Conservation (phyloP, 2,113 vertebrate genomes). For the Lichenostomus cassidix region DNA sequence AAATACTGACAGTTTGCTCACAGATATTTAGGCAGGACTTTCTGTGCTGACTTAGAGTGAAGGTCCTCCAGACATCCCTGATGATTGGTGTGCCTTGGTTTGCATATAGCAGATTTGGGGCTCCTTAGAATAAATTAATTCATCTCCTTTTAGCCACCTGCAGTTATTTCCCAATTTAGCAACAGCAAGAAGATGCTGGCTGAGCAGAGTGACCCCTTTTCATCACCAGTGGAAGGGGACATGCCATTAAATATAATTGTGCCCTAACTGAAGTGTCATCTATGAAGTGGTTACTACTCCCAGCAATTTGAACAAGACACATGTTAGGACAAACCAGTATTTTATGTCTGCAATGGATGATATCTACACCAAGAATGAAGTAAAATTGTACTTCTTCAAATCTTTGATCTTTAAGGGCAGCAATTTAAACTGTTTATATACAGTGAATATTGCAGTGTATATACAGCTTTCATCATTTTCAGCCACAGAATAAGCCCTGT, state of each 20-base stretch:
- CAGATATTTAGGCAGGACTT: neutral
- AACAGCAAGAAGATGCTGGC: neutral
- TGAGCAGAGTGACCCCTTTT: neutral
- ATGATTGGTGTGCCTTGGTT: neutral
- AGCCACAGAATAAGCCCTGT: neutral
- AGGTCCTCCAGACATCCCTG: neutral
- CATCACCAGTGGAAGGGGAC: neutral
- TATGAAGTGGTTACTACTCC: neutral
- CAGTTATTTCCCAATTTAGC: neutral
- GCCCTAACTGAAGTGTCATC: neutral
- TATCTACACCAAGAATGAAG: neutral
- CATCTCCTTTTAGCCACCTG: neutral
- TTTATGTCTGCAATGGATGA: neutral
- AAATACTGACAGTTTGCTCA: neutral
- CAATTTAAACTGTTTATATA: neutral
- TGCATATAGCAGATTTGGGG: neutral
- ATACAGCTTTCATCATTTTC: neutral
- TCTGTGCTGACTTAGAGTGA: neutral
- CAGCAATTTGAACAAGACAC: conserved; percentile 18
- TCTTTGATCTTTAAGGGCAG: neutral
- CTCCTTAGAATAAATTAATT: neutral
- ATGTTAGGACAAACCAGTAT: neutral
- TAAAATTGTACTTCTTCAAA: neutral
- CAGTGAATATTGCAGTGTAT: neutral
- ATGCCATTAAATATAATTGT: neutral